A percentile compares a stretch with the other conserved stretches of the same genome.
Evolutionary conservation across 2,113 vertebrate genomes (phyloP).

Genomic region (Paracanthobrama guichenoti): DNA sequence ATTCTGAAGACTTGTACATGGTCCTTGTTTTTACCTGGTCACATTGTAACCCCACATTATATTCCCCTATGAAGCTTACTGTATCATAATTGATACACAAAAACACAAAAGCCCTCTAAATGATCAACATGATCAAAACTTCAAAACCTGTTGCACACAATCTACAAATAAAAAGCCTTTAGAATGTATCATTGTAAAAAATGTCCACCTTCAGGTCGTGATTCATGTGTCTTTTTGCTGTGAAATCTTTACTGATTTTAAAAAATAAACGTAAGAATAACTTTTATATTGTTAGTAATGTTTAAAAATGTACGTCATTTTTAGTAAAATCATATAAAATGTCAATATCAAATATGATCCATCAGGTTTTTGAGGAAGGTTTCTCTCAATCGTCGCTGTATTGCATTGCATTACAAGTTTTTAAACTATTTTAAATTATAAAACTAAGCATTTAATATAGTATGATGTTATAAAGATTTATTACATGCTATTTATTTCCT

Average conservation of each 20-base stretch:
- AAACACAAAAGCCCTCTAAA: not conserved
- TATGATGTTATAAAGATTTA: no score
- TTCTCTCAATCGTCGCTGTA: not conserved
- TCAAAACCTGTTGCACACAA: not conserved
- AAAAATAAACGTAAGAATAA: not conserved
- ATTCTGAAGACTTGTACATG: not conserved
- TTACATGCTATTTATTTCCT: no score
- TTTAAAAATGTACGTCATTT: not conserved
- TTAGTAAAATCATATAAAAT: not conserved
- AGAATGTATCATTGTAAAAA: not conserved
- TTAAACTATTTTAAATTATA: not conserved
- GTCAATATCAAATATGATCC: not conserved
- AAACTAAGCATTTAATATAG: not conserved
- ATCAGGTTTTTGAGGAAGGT: not conserved
- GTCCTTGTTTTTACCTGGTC: not conserved
- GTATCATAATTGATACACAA: not conserved
- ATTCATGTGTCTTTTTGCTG: not conserved
- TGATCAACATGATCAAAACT: not conserved
- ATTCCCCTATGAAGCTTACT: not conserved
- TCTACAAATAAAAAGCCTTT: not conserved
- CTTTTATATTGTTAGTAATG: not conserved
- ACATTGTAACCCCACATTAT: no score
- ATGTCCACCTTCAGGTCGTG: not conserved
- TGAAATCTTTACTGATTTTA: not conserved
- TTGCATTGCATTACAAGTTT: not conserved